Evolutionary conservation across 2,888 invertebrate genomes (phyloP).

Genomic region (Coelopa pilipes): DNA sequence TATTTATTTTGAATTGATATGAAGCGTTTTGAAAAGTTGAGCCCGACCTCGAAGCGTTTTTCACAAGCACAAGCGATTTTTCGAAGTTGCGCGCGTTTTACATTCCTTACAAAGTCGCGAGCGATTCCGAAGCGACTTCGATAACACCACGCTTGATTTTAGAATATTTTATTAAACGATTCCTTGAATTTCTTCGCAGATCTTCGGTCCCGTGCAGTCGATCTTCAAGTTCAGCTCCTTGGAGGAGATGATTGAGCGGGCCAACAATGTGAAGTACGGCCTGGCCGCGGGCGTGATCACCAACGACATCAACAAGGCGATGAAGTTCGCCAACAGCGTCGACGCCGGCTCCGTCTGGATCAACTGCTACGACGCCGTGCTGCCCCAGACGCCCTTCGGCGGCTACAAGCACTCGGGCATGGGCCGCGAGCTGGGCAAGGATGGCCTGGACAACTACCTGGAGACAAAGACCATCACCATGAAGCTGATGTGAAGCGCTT

Average conservation of each 20-base stretch:
- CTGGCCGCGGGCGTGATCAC: constrained; percentile 87
- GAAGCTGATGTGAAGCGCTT: constrained; percentile 53
- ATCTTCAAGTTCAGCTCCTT: constrained; percentile 80
- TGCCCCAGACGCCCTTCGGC: constrained; percentile 84
- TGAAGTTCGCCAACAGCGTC: constrained; percentile 78
- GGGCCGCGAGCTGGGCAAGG: constrained; percentile 85
- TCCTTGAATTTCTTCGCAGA: constrained; percentile 68
- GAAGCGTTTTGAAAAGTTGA: neutral
- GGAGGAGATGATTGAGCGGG: constrained; percentile 83
- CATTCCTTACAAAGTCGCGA: neutral
- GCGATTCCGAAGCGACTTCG: neutral
- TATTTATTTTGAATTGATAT: neutral
- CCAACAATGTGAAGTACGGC: constrained; percentile 84
- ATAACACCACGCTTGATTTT: neutral
- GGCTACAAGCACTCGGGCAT: constrained; percentile 89
- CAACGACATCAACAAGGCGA: constrained; percentile 79
- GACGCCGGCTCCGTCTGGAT: constrained; percentile 86
- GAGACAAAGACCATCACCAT: constrained; percentile 83
- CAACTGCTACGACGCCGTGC: constrained; percentile 67
- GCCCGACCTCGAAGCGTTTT: neutral
- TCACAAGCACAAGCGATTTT: neutral
- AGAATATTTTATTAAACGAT: neutral
- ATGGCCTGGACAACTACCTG: constrained; percentile 80
- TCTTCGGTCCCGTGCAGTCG: constrained; percentile 90
- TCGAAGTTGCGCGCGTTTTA: no score